Conservation (phyloP, 1,140 invertebrate genomes). For the Diploscapter pachys region DNA sequence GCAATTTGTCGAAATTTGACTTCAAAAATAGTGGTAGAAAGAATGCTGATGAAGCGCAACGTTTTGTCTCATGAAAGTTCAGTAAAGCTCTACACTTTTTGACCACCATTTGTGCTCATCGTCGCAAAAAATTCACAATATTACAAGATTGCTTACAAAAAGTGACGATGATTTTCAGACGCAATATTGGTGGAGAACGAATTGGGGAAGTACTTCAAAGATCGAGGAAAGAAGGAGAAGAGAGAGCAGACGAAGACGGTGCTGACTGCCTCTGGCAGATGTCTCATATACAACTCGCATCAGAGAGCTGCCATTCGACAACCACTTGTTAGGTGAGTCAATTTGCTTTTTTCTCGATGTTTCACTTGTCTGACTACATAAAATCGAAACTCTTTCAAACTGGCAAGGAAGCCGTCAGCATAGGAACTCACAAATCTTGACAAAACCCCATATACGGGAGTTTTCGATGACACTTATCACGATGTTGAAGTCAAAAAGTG, state of each 20-base stretch:
- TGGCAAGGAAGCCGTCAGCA: too few relatives aligned
- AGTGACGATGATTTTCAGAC: conserved; percentile 10
- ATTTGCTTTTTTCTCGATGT: conserved; percentile 8
- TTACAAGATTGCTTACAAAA: neutral
- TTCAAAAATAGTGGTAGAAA: neutral
- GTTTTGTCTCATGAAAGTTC: neutral
- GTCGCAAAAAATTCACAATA: too few relatives aligned
- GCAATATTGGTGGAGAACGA: conserved; percentile 71
- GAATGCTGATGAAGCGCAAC: neutral
- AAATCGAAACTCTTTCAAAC: conserved; percentile 8
- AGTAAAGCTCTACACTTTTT: too few relatives aligned
- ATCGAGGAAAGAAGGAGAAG: conserved; percentile 81
- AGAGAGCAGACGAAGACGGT: conserved; percentile 80
- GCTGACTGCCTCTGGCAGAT: conserved; percentile 88
- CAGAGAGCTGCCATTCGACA: conserved; percentile 65
- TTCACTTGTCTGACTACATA: neutral
- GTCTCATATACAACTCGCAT: conserved; percentile 87
- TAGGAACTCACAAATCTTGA: too few relatives aligned
- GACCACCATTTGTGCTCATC: too few relatives aligned
- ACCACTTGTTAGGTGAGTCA: conserved; percentile 15
- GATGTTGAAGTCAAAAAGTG: too few relatives aligned
- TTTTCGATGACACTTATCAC: too few relatives aligned
- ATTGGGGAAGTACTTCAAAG: conserved; percentile 88
- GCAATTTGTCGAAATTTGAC: too few relatives aligned
- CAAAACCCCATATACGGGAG: too few relatives aligned